phyloP scores from a whole-genome alignment of 2,888 invertebrate species.

The Magallana nippona region DNA sequence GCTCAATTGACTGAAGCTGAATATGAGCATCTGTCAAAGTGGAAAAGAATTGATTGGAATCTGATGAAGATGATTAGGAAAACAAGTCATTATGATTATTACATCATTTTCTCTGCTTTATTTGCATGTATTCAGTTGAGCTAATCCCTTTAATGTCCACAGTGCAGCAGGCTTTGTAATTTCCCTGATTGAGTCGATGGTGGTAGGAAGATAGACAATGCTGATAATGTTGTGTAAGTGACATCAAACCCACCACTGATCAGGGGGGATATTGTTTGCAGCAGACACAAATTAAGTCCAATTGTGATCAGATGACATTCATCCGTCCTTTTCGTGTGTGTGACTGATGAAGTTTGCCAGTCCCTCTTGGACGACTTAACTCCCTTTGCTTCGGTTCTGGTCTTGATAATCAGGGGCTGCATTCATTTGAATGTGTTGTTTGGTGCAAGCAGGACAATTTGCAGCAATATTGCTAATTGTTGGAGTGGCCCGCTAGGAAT shows the following conservation, averaged over 20 bases:
- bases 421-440: slow-evolving; percentile 26
- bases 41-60: slow-evolving; percentile 5
- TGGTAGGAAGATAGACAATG: slow-evolving; percentile 27
- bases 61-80: slow-evolving; percentile 28
- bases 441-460: slow-evolving; percentile 36
- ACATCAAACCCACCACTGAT: slow-evolving; percentile 30
- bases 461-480: slow-evolving; percentile 47
- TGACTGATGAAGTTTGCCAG: slow-evolving; percentile 17
- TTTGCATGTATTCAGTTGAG: slow-evolving; percentile 33
- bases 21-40: slow-evolving; percentile 19
- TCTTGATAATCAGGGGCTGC: slow-evolving; percentile 25
- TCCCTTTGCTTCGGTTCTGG: slow-evolving; percentile 27
- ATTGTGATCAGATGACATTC: slow-evolving; percentile 32
- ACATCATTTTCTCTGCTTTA: slow-evolving; percentile 35
- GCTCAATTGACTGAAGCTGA: background rate
- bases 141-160: slow-evolving; percentile 29
- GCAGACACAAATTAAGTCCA: slow-evolving; percentile 33
- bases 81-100: slow-evolving; percentile 32
- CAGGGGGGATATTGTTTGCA: slow-evolving; percentile 27
- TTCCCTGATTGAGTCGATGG: slow-evolving; percentile 29
- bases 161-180: slow-evolving; percentile 29
- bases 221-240: slow-evolving; percentile 25
- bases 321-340: slow-evolving; percentile 19
- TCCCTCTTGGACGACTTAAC: slow-evolving; percentile 12
- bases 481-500: slow-evolving; percentile 35